Evolutionary conservation across 2,797 vertebrate species (phyloP).

Genomic region (Scyliorhinus canicula): DNA sequence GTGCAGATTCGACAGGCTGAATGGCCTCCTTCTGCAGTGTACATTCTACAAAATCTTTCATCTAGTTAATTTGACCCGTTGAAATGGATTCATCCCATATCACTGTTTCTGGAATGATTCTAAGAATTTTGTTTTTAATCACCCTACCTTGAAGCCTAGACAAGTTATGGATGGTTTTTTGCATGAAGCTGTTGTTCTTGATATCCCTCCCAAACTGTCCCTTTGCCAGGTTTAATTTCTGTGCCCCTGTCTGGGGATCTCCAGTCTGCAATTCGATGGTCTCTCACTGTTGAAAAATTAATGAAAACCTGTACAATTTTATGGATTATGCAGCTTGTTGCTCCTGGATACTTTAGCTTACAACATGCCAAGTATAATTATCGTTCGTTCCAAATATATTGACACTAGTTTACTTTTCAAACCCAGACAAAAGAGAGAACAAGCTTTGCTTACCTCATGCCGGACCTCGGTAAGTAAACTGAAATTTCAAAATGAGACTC

Average conservation of each 20-base stretch:
- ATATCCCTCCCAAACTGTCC: not conserved
- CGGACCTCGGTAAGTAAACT: not conserved
- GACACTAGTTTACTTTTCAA: not conserved
- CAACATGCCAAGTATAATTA: not conserved
- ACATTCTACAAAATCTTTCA: too few relatives aligned
- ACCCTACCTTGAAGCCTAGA: not conserved
- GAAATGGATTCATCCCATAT: not conserved
- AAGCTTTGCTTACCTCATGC: slow-evolving; percentile 2
- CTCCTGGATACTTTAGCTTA: not conserved
- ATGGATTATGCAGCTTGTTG: not conserved
- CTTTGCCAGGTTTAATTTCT: not conserved
- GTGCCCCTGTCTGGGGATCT: not conserved
- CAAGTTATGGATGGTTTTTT: not conserved
- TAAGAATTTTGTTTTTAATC: not conserved
- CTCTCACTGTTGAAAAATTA: not conserved
- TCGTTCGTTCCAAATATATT: not conserved
- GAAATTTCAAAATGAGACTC: not conserved
- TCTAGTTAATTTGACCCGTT: not conserved
- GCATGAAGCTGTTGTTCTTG: not conserved
- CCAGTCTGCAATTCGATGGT: not conserved
- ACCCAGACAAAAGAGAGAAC: not conserved
- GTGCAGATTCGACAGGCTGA: too few relatives aligned
- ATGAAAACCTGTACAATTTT: not conserved
- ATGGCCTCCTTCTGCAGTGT: too few relatives aligned
- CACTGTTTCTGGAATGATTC: not conserved